These are phyloP conservation scores for Acanthiza pusilla DNA, from an alignment of 2,797 vertebrate genomes.

Conservation along the genomic window DNA sequence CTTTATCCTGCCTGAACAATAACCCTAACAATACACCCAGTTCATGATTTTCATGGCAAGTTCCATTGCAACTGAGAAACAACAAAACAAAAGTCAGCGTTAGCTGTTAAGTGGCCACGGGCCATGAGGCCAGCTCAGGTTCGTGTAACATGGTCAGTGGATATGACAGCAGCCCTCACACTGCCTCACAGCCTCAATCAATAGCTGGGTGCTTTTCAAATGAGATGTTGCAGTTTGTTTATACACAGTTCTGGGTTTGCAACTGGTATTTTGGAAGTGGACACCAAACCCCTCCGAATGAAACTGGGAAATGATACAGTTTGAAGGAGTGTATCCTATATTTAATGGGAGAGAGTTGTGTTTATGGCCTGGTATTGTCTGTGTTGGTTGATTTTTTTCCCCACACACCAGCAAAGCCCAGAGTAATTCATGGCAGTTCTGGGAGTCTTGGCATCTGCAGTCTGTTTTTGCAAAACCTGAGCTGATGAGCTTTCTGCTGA, in stretches of 20 bases:
- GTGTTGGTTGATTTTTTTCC: neutral
- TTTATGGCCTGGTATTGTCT: conserved; percentile 5
- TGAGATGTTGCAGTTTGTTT: neutral
- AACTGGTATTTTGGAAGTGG: conserved; percentile 16
- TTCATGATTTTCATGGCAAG: neutral
- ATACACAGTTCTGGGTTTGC: neutral
- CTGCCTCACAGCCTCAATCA: neutral
- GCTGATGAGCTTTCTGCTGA: neutral
- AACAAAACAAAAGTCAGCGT: neutral
- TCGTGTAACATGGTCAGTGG: neutral
- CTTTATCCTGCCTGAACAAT: neutral
- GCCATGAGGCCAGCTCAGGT: neutral
- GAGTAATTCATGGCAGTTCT: neutral
- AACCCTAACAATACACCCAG: neutral
- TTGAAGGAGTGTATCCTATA: neutral
- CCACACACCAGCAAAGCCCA: neutral
- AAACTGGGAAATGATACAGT: neutral
- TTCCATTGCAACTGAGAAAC: neutral
- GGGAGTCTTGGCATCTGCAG: neutral
- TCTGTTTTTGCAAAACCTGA: neutral
- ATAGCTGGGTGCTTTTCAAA: neutral
- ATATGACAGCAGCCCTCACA: neutral
- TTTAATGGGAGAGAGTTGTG: neutral
- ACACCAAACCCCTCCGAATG: neutral
- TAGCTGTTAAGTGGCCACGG: neutral